phyloP scores from a whole-genome alignment of 53 echinoderm and acorn worm species.

The Patiria pectinifera region DNA sequence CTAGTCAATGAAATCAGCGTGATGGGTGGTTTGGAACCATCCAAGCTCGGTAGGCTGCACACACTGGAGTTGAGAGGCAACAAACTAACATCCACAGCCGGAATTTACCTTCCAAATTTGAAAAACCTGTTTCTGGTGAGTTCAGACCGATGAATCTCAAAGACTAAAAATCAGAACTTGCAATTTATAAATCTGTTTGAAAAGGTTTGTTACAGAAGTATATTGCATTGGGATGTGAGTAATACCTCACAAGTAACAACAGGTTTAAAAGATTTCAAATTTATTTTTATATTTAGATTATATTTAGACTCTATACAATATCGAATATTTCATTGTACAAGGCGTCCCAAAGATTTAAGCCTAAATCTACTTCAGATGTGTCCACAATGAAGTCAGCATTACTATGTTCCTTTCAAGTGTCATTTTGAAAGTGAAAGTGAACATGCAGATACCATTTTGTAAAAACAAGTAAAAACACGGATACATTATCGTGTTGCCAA shows the following conservation, averaged over 20 bases:
- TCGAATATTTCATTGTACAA: background rate
- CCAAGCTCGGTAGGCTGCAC: conserved; percentile 86
- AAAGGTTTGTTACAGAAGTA: too few relatives aligned
- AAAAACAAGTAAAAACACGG: background rate
- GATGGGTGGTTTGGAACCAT: conserved; percentile 80
- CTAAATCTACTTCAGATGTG: background rate
- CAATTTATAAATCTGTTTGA: background rate
- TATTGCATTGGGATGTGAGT: too few relatives aligned
- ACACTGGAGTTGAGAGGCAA: conserved; percentile 97
- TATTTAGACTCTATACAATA: background rate
- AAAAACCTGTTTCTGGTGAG: conserved; percentile 94
- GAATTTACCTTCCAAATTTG: conserved; percentile 90
- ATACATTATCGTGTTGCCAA: background rate
- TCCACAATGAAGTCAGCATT: background rate
- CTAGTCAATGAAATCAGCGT: conserved; percentile 87
- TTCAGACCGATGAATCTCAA: background rate
- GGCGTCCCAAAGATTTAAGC: background rate
- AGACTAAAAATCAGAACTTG: background rate
- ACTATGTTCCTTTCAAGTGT: background rate
- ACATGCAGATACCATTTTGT: background rate
- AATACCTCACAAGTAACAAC: too few relatives aligned
- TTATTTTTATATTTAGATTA: background rate
- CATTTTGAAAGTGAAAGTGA: background rate
- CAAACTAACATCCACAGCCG: conserved; percentile 88
- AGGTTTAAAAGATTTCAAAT: too few relatives aligned